Evolutionary conservation across 2,888 invertebrate species (phyloP), one percentile per base, ranked within the genome.

Genomic region (Gnatocerus cornutus): DNA sequence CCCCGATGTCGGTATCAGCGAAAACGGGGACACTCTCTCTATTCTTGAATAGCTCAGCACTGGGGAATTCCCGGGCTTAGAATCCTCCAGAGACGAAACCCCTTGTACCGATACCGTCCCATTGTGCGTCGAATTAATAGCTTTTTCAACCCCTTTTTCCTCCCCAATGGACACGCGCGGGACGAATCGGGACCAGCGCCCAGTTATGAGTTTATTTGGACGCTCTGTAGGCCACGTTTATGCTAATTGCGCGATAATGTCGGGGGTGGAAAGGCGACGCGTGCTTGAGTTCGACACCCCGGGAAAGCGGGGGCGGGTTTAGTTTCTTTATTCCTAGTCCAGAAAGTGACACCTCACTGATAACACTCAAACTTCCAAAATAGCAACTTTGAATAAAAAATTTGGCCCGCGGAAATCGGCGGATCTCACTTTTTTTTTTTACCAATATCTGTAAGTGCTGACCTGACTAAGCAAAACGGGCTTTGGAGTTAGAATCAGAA

Each of bases 121-220:
- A 63, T 63, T 63, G 63, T 63, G 27, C 50, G 27, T 43, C 21
- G 63, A 63, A 63, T 63, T 63, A 63, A 63, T 63, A 63, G 63
- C 52, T 63, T 63, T 59, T 63, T 53, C 52, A 52, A 52, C 63
- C 63, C 63, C 52, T 63, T 41, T 12, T 6, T n/a, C 53, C 7
- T 7, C 29, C 7, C 13, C 29, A 7, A n/a, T 21, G 48, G 30
- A 50, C 61, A 61, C 61, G 50, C 33, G 61, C 53, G 53, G 41
- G 16, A 53, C 63, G 63, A 63, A 63, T 63, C 63, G 59, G 7
- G 12, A 37, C 29, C 13, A 8, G 9, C 37, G 46, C 1, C 27
- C 21, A 21, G 21, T 21, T 21, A 21, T 21, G 21, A 21, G 21
- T 21, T 21, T 29, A 46, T 46, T 61, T 27, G 30, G 33, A 33